phyloP scores from a whole-genome alignment of 2,113 vertebrate species.

The Mormyrus iriodes region DNA sequence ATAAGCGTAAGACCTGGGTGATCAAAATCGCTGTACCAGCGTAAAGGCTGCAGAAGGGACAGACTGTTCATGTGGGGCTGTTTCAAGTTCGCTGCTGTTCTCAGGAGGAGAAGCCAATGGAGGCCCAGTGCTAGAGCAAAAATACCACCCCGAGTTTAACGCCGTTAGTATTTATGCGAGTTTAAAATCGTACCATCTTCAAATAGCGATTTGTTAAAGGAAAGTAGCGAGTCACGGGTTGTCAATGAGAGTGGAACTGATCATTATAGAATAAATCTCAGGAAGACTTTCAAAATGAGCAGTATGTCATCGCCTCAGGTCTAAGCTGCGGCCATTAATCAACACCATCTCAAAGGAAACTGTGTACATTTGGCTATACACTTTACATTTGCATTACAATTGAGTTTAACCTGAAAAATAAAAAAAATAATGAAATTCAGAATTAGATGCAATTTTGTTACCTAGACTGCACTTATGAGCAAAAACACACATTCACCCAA shows the following conservation, averaged over 20 bases:
- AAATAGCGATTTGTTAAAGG: not conserved
- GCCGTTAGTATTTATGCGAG: not conserved
- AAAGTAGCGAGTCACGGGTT: not conserved
- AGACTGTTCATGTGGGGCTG: not conserved
- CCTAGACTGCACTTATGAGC: not conserved
- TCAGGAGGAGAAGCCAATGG: not conserved
- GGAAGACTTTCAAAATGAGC: not conserved
- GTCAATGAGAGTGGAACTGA: not conserved
- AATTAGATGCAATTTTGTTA: not conserved
- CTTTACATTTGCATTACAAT: not conserved
- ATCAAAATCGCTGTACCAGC: not conserved
- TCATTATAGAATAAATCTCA: not conserved
- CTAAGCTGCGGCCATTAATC: not conserved
- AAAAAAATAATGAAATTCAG: not conserved
- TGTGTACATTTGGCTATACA: too few species aligned
- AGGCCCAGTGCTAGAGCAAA: not conserved
- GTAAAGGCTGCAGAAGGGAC: not conserved
- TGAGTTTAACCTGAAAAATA: not conserved
- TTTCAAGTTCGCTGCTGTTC: not conserved
- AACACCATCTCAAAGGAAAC: not conserved
- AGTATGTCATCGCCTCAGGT: not conserved
- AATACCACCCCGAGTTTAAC: not conserved
- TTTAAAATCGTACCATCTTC: not conserved
- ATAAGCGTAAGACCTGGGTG: not conserved
- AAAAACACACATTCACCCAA: not conserved